Evolutionary conservation across 1,140 invertebrate genomes (phyloP).

Genomic region (Leucophenga varia): DNA sequence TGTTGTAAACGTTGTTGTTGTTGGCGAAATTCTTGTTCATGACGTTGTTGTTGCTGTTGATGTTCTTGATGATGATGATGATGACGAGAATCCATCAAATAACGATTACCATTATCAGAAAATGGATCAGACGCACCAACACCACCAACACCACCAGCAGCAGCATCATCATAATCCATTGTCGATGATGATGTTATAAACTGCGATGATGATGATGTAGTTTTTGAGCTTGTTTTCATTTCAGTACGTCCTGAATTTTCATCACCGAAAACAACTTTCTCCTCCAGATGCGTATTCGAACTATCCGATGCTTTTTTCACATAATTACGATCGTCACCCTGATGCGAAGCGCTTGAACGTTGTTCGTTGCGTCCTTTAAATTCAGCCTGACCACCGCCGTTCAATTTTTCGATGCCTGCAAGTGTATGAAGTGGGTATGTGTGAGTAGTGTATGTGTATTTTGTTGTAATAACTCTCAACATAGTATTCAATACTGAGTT

Average conservation of each 20-base stretch:
- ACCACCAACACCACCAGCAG: conserved; percentile 5
- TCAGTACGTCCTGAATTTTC: conserved; percentile 56
- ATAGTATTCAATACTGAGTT: too few species aligned
- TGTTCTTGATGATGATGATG: conserved; percentile 7
- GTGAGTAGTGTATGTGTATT: too few species aligned
- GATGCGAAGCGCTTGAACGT: conserved; percentile 60
- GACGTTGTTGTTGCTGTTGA: conserved; percentile 20
- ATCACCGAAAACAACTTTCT: conserved; percentile 61
- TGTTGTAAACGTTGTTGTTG: conserved; percentile 7
- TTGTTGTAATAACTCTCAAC: too few species aligned
- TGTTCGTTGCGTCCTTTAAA: conserved; percentile 64
- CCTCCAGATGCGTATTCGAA: conserved; percentile 62
- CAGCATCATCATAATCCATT: conserved; percentile 33
- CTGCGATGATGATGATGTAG: conserved; percentile 38
- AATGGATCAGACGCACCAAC: too few species aligned
- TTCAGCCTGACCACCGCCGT: conserved; percentile 63
- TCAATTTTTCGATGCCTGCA: conserved; percentile 61
- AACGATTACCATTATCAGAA: too few species aligned
- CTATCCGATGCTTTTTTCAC: conserved; percentile 61
- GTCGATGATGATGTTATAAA: conserved; percentile 44
- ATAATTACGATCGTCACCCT: conserved; percentile 66
- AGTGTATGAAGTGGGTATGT: conserved; percentile 15
- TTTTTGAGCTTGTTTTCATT: conserved; percentile 46
- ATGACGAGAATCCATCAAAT: conserved; percentile 27
- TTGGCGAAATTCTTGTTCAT: not conserved